Conservation (phyloP, 1,140 invertebrate species). For the Diploscapter pachys region DNA sequence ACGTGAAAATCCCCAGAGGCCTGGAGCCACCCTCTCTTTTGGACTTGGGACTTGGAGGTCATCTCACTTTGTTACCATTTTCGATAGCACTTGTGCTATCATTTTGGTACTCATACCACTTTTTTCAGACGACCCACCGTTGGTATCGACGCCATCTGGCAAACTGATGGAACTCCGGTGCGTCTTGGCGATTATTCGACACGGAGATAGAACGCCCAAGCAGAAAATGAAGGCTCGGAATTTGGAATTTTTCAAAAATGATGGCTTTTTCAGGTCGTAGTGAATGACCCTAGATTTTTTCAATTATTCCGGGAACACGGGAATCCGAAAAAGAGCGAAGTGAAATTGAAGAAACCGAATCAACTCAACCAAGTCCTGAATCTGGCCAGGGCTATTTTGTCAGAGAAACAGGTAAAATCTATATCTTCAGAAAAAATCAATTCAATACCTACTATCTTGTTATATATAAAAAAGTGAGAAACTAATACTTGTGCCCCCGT, state of each 20-base stretch:
- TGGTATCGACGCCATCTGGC: conserved; percentile 96
- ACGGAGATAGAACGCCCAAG: conserved; percentile 97
- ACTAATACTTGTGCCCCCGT: no score
- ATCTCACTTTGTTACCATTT: conserved; percentile 72
- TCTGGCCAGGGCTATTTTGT: conserved; percentile 49
- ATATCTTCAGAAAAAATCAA: no score
- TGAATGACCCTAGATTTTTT: conserved; percentile 97
- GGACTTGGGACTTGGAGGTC: conserved; percentile 29
- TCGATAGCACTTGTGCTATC: no score
- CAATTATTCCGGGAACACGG: conserved; percentile 97
- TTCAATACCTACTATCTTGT: no score
- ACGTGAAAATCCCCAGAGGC: conserved; percentile 61
- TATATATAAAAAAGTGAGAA: no score
- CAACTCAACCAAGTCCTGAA: conserved; percentile 77
- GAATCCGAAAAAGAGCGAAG: conserved; percentile 86
- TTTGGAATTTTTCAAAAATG: conserved; percentile 2
- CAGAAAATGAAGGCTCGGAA: conserved; percentile 87
- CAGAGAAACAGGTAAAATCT: conserved; percentile 41
- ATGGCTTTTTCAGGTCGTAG: conserved; percentile 73
- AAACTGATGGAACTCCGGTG: conserved; percentile 99
- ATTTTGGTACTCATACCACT: conserved; percentile 1
- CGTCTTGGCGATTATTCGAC: conserved; percentile 94
- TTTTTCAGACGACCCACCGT: conserved; percentile 93
- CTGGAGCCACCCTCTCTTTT: conserved; percentile 27
- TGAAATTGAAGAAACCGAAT: conserved; percentile 93